phyloP scores from a whole-genome alignment of 2,797 vertebrate species.

The Rachycentron canadum region DNA sequence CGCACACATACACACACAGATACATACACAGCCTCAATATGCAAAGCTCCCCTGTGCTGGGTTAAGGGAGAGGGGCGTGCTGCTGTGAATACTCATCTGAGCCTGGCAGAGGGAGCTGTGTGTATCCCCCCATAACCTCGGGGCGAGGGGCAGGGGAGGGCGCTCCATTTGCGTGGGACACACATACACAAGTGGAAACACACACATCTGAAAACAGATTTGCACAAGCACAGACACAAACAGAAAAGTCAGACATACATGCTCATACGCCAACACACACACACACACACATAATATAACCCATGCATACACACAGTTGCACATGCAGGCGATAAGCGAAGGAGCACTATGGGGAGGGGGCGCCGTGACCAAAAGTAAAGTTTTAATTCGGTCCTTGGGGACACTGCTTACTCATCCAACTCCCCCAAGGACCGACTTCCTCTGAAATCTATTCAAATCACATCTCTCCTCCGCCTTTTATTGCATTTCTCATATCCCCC shows the following conservation, averaged over 20 bases:
- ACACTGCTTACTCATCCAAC: conserved; percentile 85
- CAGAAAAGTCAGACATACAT: conserved; percentile 65
- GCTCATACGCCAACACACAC: conserved; percentile 56
- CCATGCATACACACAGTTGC: conserved; percentile 58
- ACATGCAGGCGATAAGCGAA: conserved; percentile 78
- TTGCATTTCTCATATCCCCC: conserved; percentile 88
- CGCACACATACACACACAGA: conserved; percentile 50
- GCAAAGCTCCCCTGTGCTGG: conserved; percentile 83
- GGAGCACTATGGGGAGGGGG: conserved; percentile 73
- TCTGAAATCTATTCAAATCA: conserved; percentile 90
- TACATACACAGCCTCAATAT: conserved; percentile 78
- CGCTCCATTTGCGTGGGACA: conserved; percentile 74
- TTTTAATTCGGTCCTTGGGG: conserved; percentile 88
- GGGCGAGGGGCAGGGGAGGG: conserved; percentile 77
- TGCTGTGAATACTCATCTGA: conserved; percentile 85
- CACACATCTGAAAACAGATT: conserved; percentile 70
- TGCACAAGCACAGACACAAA: conserved; percentile 57
- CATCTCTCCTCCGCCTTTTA: conserved; percentile 88
- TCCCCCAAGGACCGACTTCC: conserved; percentile 83
- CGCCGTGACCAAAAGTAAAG: conserved; percentile 87
- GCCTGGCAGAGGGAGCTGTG: conserved; percentile 78
- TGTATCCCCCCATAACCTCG: conserved; percentile 81
- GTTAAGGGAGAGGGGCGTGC: conserved; percentile 81
- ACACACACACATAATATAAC: conserved; percentile 41
- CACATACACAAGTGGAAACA: conserved; percentile 71